Percentiles rank a stretch among this genome's conserved stretches.
Evolutionary conservation across 2,797 vertebrate species (phyloP).

Genomic region (Hypotaenidia okinawae): DNA sequence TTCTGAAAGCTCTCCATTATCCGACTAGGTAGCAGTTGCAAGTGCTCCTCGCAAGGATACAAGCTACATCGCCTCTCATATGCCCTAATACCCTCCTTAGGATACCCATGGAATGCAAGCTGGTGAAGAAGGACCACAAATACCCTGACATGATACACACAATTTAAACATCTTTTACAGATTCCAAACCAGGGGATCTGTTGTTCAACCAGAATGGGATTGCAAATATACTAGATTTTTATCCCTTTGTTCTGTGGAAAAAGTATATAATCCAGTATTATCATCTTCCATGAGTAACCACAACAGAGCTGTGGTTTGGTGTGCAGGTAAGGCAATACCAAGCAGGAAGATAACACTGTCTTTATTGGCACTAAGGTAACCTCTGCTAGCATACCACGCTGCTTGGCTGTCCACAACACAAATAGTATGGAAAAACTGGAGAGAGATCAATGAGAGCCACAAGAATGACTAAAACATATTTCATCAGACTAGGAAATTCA

Average conservation of each 20-base stretch:
- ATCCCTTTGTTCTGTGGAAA: neutral
- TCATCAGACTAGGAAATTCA: conserved; percentile 1
- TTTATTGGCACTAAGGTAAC: neutral
- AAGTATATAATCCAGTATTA: neutral
- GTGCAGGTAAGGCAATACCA: neutral
- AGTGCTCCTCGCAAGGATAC: neutral
- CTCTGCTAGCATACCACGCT: neutral
- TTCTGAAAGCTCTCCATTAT: neutral
- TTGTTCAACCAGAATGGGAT: neutral
- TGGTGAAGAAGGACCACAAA: neutral
- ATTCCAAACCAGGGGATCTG: neutral
- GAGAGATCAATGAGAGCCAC: neutral
- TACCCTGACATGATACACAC: neutral
- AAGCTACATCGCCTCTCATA: neutral
- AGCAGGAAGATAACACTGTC: neutral
- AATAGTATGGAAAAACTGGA: neutral
- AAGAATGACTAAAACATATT: conserved; percentile 1
- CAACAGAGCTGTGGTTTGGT: neutral
- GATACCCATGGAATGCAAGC: neutral
- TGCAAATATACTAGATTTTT: neutral
- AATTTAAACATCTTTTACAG: neutral
- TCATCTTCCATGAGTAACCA: neutral
- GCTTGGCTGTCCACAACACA: neutral
- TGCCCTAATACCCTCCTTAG: neutral
- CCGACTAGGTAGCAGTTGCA: neutral